Evolutionary conservation across 2,888 invertebrate species (phyloP).

Genomic region (Tethea ocularis): DNA sequence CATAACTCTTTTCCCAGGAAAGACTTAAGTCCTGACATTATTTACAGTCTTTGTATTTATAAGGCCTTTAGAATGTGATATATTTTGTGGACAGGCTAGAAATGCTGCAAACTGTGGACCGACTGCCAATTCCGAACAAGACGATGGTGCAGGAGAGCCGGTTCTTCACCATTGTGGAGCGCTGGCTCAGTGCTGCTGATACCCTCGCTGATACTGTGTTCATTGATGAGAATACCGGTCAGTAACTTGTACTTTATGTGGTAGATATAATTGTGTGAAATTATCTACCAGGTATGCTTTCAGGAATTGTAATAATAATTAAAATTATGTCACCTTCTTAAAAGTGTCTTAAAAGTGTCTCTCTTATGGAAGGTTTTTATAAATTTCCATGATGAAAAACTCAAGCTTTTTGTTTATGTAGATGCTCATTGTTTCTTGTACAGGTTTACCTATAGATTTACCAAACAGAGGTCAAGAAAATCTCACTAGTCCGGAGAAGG

Average conservation of each 20-base stretch:
- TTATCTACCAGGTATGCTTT: no score
- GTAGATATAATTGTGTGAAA: no score
- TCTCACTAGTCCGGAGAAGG: constrained; percentile 52
- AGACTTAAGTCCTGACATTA: no score
- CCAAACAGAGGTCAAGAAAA: constrained; percentile 50
- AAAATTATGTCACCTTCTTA: no score
- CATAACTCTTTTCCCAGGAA: no score
- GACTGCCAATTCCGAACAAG: constrained; percentile 96
- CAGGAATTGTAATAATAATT: no score
- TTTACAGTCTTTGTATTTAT: no score
- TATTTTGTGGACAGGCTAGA: constrained; percentile 82
- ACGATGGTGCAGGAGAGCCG: constrained; percentile 96
- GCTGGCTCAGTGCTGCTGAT: constrained; percentile 87
- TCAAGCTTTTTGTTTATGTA: no score
- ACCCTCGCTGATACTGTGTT: constrained; percentile 52
- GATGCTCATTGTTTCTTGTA: background rate
- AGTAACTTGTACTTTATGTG: constrained; percentile 10
- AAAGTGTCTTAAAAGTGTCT: no score
- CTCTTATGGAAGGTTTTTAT: no score
- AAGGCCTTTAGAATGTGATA: background rate
- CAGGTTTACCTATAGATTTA: constrained; percentile 71
- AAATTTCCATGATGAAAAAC: no score
- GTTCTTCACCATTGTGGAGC: constrained; percentile 92
- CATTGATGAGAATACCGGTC: constrained; percentile 75
- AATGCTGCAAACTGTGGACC: constrained; percentile 90